These are phyloP conservation scores for Epizoanthus rinbou DNA, from an alignment of 92 coral and sea anemone species.

Conservation along the genomic window DNA sequence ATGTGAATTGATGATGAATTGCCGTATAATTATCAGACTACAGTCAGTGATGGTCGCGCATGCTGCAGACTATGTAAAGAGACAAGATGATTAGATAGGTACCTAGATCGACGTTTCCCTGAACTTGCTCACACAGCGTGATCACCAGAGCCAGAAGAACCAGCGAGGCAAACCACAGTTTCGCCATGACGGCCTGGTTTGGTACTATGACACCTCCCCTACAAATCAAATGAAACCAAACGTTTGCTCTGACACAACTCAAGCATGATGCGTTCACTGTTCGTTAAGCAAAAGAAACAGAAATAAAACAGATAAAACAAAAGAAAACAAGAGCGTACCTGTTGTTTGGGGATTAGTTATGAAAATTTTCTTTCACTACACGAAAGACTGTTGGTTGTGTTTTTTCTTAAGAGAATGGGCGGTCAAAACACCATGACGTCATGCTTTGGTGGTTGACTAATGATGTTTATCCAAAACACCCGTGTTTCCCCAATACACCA, in stretches of 20 bases:
- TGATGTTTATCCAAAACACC: conserved; percentile 40
- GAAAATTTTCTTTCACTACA: conserved; percentile 24
- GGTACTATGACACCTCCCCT: neutral
- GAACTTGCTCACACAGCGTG: conserved; percentile 15
- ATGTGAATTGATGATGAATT: too few relatives aligned
- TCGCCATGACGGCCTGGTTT: conserved; percentile 36
- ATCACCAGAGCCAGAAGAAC: neutral
- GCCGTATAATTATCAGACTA: too few relatives aligned
- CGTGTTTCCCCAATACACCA: conserved; percentile 29
- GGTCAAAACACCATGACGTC: conserved; percentile 47
- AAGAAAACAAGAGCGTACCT: conserved; percentile 24
- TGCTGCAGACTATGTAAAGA: too few relatives aligned
- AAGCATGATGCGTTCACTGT: neutral
- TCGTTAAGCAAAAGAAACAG: neutral
- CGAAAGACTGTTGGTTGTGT: conserved; percentile 20
- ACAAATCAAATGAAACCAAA: neutral
- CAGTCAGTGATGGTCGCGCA: too few relatives aligned
- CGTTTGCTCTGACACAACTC: neutral
- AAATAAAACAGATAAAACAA: conserved; percentile 6
- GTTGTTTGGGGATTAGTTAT: conserved; percentile 42
- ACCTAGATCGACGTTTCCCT: conserved; percentile 40
- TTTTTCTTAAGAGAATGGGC: conserved; percentile 31
- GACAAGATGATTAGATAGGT: neutral
- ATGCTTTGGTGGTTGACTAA: conserved; percentile 11
- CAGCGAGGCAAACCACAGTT: conserved; percentile 14